Base-by-base conservation (phyloP, 2,888 invertebrate genomes). In the Ophonus ardosiacus region DNA sequence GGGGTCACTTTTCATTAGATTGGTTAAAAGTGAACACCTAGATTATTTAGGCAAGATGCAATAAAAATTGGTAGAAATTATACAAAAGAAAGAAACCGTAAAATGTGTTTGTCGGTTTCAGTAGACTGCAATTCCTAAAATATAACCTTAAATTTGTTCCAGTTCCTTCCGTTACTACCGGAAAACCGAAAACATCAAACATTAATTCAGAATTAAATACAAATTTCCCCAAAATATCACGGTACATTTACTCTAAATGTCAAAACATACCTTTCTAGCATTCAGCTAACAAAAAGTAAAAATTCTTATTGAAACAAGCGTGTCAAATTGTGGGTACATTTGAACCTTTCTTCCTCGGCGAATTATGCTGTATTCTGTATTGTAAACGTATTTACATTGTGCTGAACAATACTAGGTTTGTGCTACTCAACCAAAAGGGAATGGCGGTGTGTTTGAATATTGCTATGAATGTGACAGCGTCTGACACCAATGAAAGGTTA, bases 361-460 rank as follows among this genome's bases (percentile, higher is more conserved):
- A 40, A 43, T 74, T 74, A 10, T 51, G 43, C 43, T 31, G 68
- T 68, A 40, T 68, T 68, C 43, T 43, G 68, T 43, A 43, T 74
- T 74, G 71, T 74, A 74, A 74, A 43, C 71, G 71, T 74, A 74
- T 74, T 74, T 74, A 43, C 71, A 74, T 74, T 74, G 71, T 74
- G 43, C 15, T 43, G 71, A 74, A 74, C 71, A 74, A 74, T 74
- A 18, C 71, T 74, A 17, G 43, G 18, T 74, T 74, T 74, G 71
- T 40, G 21, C 18, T 43, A 74, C 71, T 74, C 71, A 74, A 74
- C 51, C 43, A 43, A 74, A 74, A 43, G 40, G 43, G 15, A 74
- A 43, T 43, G 71, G 18, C 43, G 43, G 38, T 38, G 13, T 68
- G 38, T 68, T 13, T 38, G 31, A 24, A 13, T 24, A 13, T 63